Evolutionary conservation across 2,797 vertebrate species (phyloP), one percentile per base, ranked within the genome.

Genomic region (Enteromius anoplus): DNA sequence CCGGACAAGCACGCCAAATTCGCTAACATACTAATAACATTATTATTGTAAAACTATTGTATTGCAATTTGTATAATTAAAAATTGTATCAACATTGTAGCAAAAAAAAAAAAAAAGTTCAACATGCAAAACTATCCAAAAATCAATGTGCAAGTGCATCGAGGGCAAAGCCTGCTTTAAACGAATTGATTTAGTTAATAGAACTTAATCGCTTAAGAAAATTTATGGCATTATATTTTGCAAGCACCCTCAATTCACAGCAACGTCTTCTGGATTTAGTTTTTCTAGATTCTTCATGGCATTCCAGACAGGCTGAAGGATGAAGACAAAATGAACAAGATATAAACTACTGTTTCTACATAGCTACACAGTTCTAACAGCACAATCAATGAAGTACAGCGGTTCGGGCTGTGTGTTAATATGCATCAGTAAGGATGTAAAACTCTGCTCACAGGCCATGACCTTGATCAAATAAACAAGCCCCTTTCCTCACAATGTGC

Each of bases 401-500:
- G 26, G 23, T 70, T 80, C 5, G 11, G 23, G 23, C 53, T 32
- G 5, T 47, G 37, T 60, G 19, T 53, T 60, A 17, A 40, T 69
- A 80, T 23, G n/a, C 23, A 80, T 53, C 26, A 47, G 15, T 42
- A 21, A 55, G 19, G 26, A 73, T 23, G 45, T 19, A 47, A 70
- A 79, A 68, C 29, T 64, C 42, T 49, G 40, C 42, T 72, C 55
- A 73, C 14, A 81, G 55, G 4, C 58, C 29, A 64, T 14, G 12
- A 81, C 68, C 68, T 72, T 62, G 55, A 71, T 29, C 14, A 23
- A 58, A 37, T 55, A 34, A 81, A 73, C 42, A 65, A 64, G 42
- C 42, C 21, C 26, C 15, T 37, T 62, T 51, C 0, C 3, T 26
- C 79, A 62, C 79, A 34, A 72, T 1, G 2, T 64, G 55, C 42